phyloP scores from a whole-genome alignment of 2,888 invertebrate species.

The Chrysina gloriosa region DNA sequence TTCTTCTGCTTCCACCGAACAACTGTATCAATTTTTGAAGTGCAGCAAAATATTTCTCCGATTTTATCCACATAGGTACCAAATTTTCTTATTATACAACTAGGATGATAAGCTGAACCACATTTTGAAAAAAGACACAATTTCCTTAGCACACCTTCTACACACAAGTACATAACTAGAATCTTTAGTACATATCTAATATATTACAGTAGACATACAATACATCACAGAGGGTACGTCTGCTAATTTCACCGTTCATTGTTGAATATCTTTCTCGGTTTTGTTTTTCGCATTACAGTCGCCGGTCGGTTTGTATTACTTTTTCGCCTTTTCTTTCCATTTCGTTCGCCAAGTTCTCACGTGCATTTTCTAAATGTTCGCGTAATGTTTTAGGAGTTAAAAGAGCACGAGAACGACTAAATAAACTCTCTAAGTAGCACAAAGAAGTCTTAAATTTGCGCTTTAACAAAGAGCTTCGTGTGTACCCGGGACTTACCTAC shows the following conservation, averaged over 20 bases:
- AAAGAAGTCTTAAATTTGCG: constrained; percentile 42
- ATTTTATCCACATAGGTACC: background rate
- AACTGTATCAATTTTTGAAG: constrained; percentile 1
- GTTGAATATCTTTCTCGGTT: constrained; percentile 10
- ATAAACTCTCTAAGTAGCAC: constrained; percentile 39
- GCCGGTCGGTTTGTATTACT: constrained; percentile 5
- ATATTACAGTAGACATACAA: background rate
- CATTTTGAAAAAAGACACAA: too few relatives aligned
- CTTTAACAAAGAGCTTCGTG: constrained; percentile 38
- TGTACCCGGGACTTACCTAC: constrained; percentile 36
- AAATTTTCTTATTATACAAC: background rate
- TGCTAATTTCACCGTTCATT: constrained; percentile 7
- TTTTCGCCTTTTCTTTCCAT: constrained; percentile 3
- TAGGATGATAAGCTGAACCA: background rate
- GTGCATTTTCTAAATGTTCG: constrained; percentile 37
- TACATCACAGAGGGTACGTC: background rate
- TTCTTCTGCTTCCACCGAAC: background rate
- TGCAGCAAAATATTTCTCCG: background rate
- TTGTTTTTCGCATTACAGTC: constrained; percentile 3
- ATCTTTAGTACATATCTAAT: constrained; percentile 20
- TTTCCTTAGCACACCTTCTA: too few relatives aligned
- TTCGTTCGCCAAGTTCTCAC: constrained; percentile 32
- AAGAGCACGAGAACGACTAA: constrained; percentile 26
- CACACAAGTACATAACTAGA: too few relatives aligned
- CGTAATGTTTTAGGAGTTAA: constrained; percentile 19